phyloP scores from a whole-genome alignment of 2,113 vertebrate genomes.

The Sceloporus undulatus region DNA sequence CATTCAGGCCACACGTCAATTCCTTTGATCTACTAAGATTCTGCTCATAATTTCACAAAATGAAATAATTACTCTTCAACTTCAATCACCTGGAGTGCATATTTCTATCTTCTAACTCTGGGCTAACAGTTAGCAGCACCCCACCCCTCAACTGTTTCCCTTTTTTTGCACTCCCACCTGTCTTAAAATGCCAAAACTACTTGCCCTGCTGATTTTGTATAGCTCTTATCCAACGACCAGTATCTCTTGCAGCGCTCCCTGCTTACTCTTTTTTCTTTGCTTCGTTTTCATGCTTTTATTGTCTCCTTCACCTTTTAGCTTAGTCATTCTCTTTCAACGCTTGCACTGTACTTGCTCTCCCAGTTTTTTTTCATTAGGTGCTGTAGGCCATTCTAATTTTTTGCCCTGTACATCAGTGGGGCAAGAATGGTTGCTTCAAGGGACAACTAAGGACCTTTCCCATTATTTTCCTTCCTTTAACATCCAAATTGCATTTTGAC shows the following conservation, averaged over 20 bases:
- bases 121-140: background rate
- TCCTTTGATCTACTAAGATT: background rate
- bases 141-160: background rate
- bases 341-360: background rate
- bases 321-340: background rate
- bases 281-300: background rate
- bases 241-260: constrained; percentile 33
- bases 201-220: background rate
- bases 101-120: background rate
- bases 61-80: background rate
- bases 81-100: background rate
- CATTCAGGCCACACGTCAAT: background rate
- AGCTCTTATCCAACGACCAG: constrained; percentile 16
- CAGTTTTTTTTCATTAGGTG: background rate
- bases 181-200: background rate
- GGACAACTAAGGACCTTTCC: background rate
- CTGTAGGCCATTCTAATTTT: background rate
- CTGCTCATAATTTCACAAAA: background rate
- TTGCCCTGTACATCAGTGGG: background rate
- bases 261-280: background rate
- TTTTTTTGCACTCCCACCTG: background rate
- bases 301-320: background rate
- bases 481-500: background rate
- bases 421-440: background rate
- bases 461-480: background rate